Evolutionary conservation across 1,140 invertebrate species (phyloP), one percentile per base, ranked within the genome.

Genomic region (Lycorma delicatula): DNA sequence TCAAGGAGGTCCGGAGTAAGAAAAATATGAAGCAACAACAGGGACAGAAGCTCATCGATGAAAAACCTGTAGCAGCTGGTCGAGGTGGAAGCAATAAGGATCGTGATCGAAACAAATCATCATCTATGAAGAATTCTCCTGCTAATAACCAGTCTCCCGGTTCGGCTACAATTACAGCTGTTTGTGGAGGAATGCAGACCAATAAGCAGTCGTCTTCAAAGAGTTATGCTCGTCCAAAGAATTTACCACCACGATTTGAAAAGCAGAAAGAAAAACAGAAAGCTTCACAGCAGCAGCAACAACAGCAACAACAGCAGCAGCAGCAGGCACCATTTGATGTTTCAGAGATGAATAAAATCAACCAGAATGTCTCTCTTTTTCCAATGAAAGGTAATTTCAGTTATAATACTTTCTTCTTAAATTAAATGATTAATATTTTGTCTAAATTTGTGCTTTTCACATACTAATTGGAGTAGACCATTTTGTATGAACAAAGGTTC

Each of bases 1-100:
- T 93, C 70, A 89, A 91, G 70, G 89, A 93, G 70, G 90, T 92
- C 1, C 80, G 86, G 41, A 89, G 85, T 34, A 90, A 90, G 67
- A 91, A 90, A 65, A 83, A 78, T 61, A 84, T 84, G 64, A 81
- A 83, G 50, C 73, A 76, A 3, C 75, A 77, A 50, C 74, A 78
- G 64, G n/a, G n/a, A n/a, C n/a, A n/a, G n/a, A 60, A 68, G 57
- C 68, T 82, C 64, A 77, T 78, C 65, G 77, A 79, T 2, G 75
- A 79, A 18, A 13, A n/a, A 3, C 52, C 52, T 31, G 23, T 28
- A 68, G 79, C 79, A 54, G 60, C 69, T 26, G 52, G 66, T 3
- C 76, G 75, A 52, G 75, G 77, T 13, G 65, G 66, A 18, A 68
- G 72, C 29, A 68, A 71, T 0, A 71, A 54, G 52, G 25, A 27